Base-by-base conservation (phyloP, 2,888 invertebrate genomes). In the Drosophila multiciliata region DNA sequence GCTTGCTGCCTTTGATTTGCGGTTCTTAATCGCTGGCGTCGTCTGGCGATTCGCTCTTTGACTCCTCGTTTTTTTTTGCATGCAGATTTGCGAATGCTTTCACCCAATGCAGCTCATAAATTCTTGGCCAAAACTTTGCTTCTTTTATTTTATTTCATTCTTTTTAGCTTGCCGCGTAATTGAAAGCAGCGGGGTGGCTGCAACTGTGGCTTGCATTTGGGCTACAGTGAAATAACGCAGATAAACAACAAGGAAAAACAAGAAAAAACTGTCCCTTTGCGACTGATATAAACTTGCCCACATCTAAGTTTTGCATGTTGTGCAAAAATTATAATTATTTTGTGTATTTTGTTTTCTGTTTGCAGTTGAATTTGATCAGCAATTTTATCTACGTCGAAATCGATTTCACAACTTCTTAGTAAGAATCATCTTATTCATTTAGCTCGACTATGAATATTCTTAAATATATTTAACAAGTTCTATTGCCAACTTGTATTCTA, bases 121-220 rank as follows among this genome's bases (percentile, higher is more conserved):
- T 87, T 87, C 68, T 60, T 63, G 58, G 50, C 58, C 67, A 59
- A 53, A 55, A 61, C 65, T 75, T 75, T 50, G 3, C 36, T 40
- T n/a, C 61, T 66, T 55, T 62, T 2, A 8, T 45, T 15, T 4
- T 45, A 12, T 45, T 8, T 2, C 3, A 7, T 42, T 38, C 58
- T 72, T 61, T 49, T 33, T 52, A n/a, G 52, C 15, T 58, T 63
- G 50, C 65, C 75, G 77, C 73, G 75, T 76, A 89, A 90, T 86
- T 87, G 89, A 90, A 87, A 87, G 75, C 90, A 88, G 82, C 90
- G 72, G 87, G 90, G 76, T 77, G 73, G 76, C 83, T 75, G 11
- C 53, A 17, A 53, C 70, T 50, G 62, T 64, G 53, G 67, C 67
- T 66, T 64, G 48, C 58, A 50, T 61, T 61, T 23, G 60, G 50